phyloP scores from a whole-genome alignment of 2,113 vertebrate genomes.

The Pholis gunnellus region DNA sequence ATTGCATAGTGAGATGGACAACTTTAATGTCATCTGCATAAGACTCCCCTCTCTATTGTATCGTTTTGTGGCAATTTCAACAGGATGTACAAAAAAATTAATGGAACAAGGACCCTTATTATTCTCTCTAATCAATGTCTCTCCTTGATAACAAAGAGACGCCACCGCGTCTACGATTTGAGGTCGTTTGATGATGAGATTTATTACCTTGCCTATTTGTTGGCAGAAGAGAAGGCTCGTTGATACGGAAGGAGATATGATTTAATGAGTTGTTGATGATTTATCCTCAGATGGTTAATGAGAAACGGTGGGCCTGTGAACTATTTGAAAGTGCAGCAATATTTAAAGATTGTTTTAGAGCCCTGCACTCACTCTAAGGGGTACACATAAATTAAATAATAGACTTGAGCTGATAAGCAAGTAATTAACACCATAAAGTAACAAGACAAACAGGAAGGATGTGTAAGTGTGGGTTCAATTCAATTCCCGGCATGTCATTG shows the following conservation, averaged over 20 bases:
- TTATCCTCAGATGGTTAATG: slow-evolving; percentile 78
- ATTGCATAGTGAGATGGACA: slow-evolving; percentile 19
- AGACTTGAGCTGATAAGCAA: slow-evolving; percentile 72
- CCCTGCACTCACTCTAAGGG: slow-evolving; percentile 64
- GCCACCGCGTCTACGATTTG: slow-evolving; percentile 54
- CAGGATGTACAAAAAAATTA: slow-evolving; percentile 11
- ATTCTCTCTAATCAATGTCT: slow-evolving; percentile 52
- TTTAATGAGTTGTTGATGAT: slow-evolving; percentile 83
- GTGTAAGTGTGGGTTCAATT: slow-evolving; percentile 32
- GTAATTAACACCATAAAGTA: slow-evolving; percentile 67
- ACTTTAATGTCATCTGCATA: slow-evolving; percentile 24
- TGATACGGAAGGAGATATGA: slow-evolving; percentile 77
- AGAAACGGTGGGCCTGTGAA: slow-evolving; percentile 68
- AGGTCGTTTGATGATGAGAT: slow-evolving; percentile 77
- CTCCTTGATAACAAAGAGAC: slow-evolving; percentile 57
- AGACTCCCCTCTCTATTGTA: slow-evolving; percentile 22
- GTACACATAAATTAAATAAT: slow-evolving; percentile 73
- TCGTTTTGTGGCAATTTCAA: slow-evolving; percentile 58
- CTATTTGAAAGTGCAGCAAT: slow-evolving; percentile 67
- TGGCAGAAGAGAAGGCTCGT: slow-evolving; percentile 51
- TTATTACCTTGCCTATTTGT: slow-evolving; percentile 78
- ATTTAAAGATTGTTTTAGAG: slow-evolving; percentile 74
- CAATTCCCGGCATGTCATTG: slow-evolving; percentile 10
- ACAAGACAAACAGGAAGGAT: slow-evolving; percentile 25
- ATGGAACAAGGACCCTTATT: slow-evolving; percentile 38